Evolutionary conservation across 2,888 invertebrate genomes (phyloP).

Genomic region (Carabus problematicus): DNA sequence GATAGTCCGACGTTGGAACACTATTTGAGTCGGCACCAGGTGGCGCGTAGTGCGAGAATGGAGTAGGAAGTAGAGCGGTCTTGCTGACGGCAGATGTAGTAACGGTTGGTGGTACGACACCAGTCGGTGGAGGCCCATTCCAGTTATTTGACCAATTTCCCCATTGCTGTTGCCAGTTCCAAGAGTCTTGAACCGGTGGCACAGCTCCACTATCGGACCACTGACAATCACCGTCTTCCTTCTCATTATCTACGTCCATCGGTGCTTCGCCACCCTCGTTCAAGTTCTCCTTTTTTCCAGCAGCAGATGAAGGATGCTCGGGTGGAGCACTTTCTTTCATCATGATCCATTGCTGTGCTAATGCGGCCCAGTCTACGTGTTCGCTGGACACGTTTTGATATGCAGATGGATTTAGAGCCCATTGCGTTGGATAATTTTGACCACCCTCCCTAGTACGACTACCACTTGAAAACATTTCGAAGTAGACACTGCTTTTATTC

Average conservation of each 20-base stretch:
- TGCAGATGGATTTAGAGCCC: conserved; percentile 82
- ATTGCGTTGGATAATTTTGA: conserved; percentile 74
- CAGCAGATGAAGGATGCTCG: conserved; percentile 63
- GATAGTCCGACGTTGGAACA: conserved; percentile 49
- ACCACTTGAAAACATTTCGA: conserved; percentile 36
- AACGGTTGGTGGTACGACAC: conserved; percentile 58
- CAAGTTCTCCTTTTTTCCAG: conserved; percentile 55
- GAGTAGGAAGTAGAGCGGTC: conserved; percentile 55
- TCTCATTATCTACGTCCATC: conserved; percentile 85
- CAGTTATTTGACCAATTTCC: conserved; percentile 48
- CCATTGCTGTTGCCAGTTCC: conserved; percentile 58
- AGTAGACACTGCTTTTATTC: background rate
- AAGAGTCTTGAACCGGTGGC: conserved; percentile 48
- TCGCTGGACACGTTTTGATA: conserved; percentile 84
- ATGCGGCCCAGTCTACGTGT: conserved; percentile 94
- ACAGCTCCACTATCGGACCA: conserved; percentile 45
- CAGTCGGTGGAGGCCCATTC: conserved; percentile 56
- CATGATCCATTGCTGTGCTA: conserved; percentile 98
- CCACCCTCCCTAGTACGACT: conserved; percentile 26
- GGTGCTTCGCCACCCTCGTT: conserved; percentile 83
- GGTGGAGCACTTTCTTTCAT: conserved; percentile 80
- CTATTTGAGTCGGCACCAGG: conserved; percentile 51
- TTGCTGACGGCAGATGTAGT: conserved; percentile 46
- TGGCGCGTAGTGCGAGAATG: conserved; percentile 43
- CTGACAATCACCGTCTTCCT: conserved; percentile 66